These are phyloP conservation scores for Eptatretus burgeri DNA, from an alignment of 2,113 vertebrate genomes.

Conservation along the genomic window DNA sequence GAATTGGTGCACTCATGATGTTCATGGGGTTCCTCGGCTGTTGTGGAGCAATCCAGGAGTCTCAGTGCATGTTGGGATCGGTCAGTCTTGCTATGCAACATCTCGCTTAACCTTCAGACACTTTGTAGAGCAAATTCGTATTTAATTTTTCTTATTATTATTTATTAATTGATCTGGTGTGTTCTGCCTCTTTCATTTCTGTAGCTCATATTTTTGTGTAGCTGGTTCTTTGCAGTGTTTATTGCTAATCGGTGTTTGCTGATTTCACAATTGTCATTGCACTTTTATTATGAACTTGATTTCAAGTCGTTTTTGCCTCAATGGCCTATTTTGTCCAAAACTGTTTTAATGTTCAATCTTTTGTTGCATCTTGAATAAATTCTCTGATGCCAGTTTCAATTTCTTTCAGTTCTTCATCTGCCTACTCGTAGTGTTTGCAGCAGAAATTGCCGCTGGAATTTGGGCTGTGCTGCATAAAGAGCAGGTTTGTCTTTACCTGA, in stretches of 20 bases:
- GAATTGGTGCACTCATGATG: conserved; percentile 78
- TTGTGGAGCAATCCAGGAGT: conserved; percentile 72
- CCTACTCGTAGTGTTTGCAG: conserved; percentile 63
- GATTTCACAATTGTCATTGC: too few relatives aligned
- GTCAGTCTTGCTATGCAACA: conserved; percentile 18
- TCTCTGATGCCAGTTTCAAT: neutral
- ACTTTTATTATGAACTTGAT: too few relatives aligned
- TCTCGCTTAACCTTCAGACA: too few relatives aligned
- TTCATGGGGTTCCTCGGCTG: conserved; percentile 82
- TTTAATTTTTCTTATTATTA: too few relatives aligned
- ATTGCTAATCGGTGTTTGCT: too few relatives aligned
- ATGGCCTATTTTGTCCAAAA: conserved; percentile 7
- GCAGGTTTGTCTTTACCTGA: conserved; percentile 33
- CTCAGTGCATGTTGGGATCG: conserved; percentile 77
- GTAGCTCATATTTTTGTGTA: too few relatives aligned
- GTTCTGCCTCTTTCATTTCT: too few relatives aligned
- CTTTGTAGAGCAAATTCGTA: too few relatives aligned
- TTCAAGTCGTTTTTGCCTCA: neutral
- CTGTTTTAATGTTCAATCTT: too few relatives aligned
- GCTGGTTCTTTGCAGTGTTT: too few relatives aligned
- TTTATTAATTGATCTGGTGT: too few relatives aligned
- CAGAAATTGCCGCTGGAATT: conserved; percentile 66
- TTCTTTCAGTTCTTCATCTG: conserved; percentile 55
- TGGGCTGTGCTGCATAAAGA: conserved; percentile 76
- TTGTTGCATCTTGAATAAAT: too few relatives aligned